These are phyloP conservation scores for Nannoperca obscura DNA, from an alignment of 2,797 vertebrate genomes.

Conservation along the genomic window DNA sequence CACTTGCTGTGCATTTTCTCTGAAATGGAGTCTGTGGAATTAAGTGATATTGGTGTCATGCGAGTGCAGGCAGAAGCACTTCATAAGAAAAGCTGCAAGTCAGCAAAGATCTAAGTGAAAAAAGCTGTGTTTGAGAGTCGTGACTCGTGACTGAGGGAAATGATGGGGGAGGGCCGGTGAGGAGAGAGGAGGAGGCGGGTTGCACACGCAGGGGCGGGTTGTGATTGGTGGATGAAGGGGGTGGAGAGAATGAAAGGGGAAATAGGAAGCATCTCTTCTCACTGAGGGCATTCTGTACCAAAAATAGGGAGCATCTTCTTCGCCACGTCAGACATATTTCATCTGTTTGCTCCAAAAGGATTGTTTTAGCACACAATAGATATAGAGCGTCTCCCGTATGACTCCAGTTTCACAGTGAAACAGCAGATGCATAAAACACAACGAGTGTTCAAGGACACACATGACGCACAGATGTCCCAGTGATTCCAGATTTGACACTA, in stretches of 20 bases:
- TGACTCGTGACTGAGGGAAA: slow-evolving; percentile 81
- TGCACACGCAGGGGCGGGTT: slow-evolving; percentile 32
- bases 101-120: slow-evolving; percentile 64
- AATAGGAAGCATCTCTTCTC: slow-evolving; percentile 75
- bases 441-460: slow-evolving; percentile 55
- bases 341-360: slow-evolving; percentile 31
- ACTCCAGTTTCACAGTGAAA: slow-evolving; percentile 10
- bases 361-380: neutral
- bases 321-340: slow-evolving; percentile 30
- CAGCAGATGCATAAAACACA: slow-evolving; percentile 36
- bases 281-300: slow-evolving; percentile 52
- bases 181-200: slow-evolving; percentile 63
- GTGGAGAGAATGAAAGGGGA: slow-evolving; percentile 78
- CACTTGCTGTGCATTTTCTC: slow-evolving; percentile 18
- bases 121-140: slow-evolving; percentile 69
- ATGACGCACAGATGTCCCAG: slow-evolving; percentile 46
- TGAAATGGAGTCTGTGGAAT: slow-evolving; percentile 20
- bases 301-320: slow-evolving; percentile 59
- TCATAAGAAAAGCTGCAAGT: slow-evolving; percentile 52
- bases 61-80: slow-evolving; percentile 9
- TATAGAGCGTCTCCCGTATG: neutral
- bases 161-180: slow-evolving; percentile 58
- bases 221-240: slow-evolving; percentile 83
- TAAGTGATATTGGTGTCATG: slow-evolving; percentile 9
- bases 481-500: slow-evolving; percentile 28